Conservation (phyloP, 1,140 invertebrate species). For the Drosophila nannoptera region DNA sequence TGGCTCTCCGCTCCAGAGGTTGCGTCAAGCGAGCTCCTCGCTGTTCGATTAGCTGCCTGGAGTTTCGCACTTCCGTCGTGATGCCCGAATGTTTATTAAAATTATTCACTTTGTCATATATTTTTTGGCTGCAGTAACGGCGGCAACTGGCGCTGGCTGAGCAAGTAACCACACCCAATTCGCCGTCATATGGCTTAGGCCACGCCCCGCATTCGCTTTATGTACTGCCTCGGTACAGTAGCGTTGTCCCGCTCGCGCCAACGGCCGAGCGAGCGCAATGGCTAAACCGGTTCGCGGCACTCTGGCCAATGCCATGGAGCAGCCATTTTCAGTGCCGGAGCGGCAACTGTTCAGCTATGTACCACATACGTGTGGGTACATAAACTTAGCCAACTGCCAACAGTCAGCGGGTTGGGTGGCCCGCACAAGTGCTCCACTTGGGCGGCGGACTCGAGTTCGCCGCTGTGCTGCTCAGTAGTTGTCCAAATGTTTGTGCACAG, state of each 20-base stretch:
- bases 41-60: slow-evolving; percentile 59
- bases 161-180: slow-evolving; percentile 56
- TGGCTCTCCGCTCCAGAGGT: background rate
- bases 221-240: slow-evolving; percentile 42
- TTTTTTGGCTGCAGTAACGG: slow-evolving; percentile 26
- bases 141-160: slow-evolving; percentile 54
- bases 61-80: slow-evolving; percentile 60
- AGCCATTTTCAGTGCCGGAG: slow-evolving; percentile 41
- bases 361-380: slow-evolving; percentile 19
- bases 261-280: slow-evolving; percentile 41
- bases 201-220: slow-evolving; percentile 49
- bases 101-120: slow-evolving; percentile 76
- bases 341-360: slow-evolving; percentile 24
- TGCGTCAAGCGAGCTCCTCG: slow-evolving; percentile 30
- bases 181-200: slow-evolving; percentile 37
- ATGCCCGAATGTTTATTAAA: slow-evolving; percentile 77
- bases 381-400: slow-evolving; percentile 12
- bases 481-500: slow-evolving; percentile 66
- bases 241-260: slow-evolving; percentile 53
- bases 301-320: slow-evolving; percentile 56
- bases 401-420: slow-evolving; percentile 22
- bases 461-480: slow-evolving; percentile 55
- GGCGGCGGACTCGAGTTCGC: slow-evolving; percentile 57
- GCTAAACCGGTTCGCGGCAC: slow-evolving; percentile 47
- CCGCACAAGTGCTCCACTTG: slow-evolving; percentile 63